Percentiles rank a stretch among this genome's conserved stretches.
These are phyloP conservation scores for Pantherophis alleghaniensis DNA, from an alignment of 2,797 vertebrate species.

Conservation along the genomic window DNA sequence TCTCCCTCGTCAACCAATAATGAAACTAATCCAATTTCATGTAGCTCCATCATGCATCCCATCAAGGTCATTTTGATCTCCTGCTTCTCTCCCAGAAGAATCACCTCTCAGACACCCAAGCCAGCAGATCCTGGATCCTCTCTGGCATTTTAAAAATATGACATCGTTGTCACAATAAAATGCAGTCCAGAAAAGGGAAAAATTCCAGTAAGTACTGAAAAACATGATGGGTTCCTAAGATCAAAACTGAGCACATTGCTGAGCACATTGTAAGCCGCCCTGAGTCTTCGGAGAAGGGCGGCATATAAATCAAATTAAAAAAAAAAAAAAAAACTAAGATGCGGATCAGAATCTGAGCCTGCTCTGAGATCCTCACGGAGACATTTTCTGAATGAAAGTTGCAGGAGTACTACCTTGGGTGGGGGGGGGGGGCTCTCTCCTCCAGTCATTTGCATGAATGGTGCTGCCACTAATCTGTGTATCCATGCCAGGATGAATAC, in stretches of 20 bases:
- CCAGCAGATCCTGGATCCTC: background rate
- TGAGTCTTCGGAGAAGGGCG: too few relatives aligned
- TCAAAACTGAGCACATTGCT: too few relatives aligned
- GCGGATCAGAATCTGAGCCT: background rate
- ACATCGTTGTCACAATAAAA: background rate
- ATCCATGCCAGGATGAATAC: background rate
- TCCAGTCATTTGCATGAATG: background rate
- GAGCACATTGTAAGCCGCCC: too few relatives aligned
- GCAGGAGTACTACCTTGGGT: background rate
- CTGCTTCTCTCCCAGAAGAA: background rate
- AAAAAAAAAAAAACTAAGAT: too few relatives aligned
- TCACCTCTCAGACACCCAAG: background rate
- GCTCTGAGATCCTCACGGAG: background rate
- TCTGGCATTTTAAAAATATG: background rate
- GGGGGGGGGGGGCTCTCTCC: background rate
- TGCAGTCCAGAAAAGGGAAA: background rate
- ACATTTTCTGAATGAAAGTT: background rate
- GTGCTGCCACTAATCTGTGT: background rate
- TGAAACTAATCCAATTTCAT: background rate
- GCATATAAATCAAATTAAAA: too few relatives aligned
- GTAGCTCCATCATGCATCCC: background rate
- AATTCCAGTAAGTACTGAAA: background rate
- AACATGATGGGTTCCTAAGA: background rate
- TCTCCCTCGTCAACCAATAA: background rate
- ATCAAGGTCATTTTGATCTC: background rate